These are phyloP conservation scores for Spea bombifrons DNA, from an alignment of 2,113 vertebrate species.

Conservation along the genomic window DNA sequence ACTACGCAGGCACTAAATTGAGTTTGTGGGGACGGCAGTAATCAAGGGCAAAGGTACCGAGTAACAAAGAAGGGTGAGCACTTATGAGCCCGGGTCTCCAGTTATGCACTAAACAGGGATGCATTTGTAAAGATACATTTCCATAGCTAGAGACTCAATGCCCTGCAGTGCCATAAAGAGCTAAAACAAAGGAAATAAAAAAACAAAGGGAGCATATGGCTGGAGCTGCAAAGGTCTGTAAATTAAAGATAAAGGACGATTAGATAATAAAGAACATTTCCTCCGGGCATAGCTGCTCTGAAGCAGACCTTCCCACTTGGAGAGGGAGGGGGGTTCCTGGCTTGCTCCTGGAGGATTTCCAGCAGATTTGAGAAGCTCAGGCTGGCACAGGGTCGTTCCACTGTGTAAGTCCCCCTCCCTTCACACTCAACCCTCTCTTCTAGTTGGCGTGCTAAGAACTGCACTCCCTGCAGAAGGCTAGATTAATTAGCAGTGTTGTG, in stretches of 20 bases:
- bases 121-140: too few species aligned
- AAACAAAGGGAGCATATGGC: conserved; percentile 82
- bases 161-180: conserved; percentile 49
- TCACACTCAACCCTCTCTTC: conserved; percentile 1
- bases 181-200: conserved; percentile 66
- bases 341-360: not conserved
- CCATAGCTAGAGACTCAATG: too few species aligned
- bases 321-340: not conserved
- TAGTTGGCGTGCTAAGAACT: conserved; percentile 14
- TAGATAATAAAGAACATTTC: conserved; percentile 80
- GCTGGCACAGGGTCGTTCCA: not conserved
- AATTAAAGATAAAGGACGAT: conserved; percentile 85
- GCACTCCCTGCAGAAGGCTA: conserved; percentile 24
- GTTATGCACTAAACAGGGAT: too few species aligned
- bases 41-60: too few species aligned
- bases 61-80: too few species aligned
- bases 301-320: conserved; percentile 48
- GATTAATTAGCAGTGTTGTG: conserved; percentile 38
- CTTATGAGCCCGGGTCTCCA: too few species aligned
- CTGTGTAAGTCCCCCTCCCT: not conserved
- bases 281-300: conserved; percentile 54
- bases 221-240: conserved; percentile 73
- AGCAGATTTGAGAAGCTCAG: conserved; percentile 4
- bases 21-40: too few species aligned
- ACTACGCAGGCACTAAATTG: too few species aligned